Conservation (phyloP, 1,140 invertebrate genomes). For the Lepidotrigona ventralis region DNA sequence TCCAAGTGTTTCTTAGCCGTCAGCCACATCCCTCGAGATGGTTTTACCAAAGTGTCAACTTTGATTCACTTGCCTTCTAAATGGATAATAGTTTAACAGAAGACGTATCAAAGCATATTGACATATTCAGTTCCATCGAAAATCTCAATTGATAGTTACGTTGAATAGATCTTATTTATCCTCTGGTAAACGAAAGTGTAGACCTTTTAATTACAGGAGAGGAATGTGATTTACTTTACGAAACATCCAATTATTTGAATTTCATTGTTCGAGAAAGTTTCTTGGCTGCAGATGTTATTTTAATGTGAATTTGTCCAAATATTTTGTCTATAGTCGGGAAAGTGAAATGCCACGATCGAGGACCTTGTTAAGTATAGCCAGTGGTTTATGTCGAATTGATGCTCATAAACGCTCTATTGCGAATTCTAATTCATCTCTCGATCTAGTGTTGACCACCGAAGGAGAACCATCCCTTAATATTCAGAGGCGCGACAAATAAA, state of each 20-base stretch:
- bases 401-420: no score
- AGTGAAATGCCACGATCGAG: no score
- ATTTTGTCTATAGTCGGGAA: no score
- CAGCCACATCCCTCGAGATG: not conserved
- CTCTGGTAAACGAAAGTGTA: not conserved
- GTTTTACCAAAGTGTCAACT: not conserved
- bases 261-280: no score
- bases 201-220: not conserved
- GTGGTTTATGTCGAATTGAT: no score
- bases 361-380: no score
- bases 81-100: conserved; percentile 31
- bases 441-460: no score
- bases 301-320: no score
- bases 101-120: not conserved
- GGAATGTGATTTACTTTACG: not conserved
- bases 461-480: no score
- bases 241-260: not conserved
- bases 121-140: not conserved
- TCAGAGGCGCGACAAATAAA: no score
- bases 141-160: not conserved
- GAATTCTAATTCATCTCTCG: no score
- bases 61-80: conserved; percentile 6
- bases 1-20: not conserved
- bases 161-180: not conserved
- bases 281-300: no score